Evolutionary conservation across 2,888 invertebrate genomes (phyloP).

Genomic region (Agonopterix arenella): DNA sequence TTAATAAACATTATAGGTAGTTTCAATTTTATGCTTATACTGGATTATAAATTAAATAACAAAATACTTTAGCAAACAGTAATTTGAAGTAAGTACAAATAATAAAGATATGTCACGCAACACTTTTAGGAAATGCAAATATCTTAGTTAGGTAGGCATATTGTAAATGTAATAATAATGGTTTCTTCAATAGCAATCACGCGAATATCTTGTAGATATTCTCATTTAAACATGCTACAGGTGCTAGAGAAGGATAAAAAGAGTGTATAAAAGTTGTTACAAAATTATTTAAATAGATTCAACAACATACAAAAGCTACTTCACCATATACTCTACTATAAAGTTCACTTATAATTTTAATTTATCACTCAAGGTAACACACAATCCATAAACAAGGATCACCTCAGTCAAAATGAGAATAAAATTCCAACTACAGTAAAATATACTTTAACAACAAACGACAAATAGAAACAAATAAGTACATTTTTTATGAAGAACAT

Average conservation of each 20-base stretch:
- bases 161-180: no score
- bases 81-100: no score
- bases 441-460: slow-evolving; percentile 29
- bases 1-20: no score
- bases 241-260: slow-evolving; percentile 75
- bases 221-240: slow-evolving; percentile 39
- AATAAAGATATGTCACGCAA: no score
- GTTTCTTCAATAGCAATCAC: no score
- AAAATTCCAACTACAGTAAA: slow-evolving; percentile 23
- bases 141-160: no score
- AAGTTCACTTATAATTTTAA: slow-evolving; percentile 50
- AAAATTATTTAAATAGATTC: slow-evolving; percentile 70
- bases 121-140: no score
- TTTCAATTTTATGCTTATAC: no score
- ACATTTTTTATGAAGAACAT: slow-evolving; percentile 15
- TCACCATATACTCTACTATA: slow-evolving; percentile 53
- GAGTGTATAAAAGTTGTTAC: slow-evolving; percentile 75
- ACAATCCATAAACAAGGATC: slow-evolving; percentile 47
- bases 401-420: slow-evolving; percentile 48
- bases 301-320: slow-evolving; percentile 76
- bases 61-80: no score
- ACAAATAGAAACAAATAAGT: slow-evolving; percentile 28
- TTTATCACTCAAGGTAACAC: slow-evolving; percentile 59
- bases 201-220: no score
- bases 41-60: no score